Conservation (phyloP, 2,888 invertebrate genomes). For the Coelinius sp. region DNA sequence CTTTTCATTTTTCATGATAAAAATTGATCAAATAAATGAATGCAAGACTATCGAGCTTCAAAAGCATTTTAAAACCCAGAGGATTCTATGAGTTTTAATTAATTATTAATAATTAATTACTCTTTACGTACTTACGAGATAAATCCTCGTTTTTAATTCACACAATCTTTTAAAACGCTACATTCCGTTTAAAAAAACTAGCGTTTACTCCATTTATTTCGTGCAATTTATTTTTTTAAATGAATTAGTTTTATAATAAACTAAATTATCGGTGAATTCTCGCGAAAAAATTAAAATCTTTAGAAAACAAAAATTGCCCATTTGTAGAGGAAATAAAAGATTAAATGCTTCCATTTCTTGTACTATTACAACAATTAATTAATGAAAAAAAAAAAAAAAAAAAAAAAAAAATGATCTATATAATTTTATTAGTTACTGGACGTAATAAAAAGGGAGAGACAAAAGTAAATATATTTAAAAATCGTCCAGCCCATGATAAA, state of each 20-base stretch:
- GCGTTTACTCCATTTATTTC: background rate
- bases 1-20: slow-evolving; percentile 12
- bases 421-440: slow-evolving; percentile 62
- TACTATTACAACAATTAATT: slow-evolving; percentile 58
- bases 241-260: slow-evolving; percentile 18
- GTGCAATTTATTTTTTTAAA: slow-evolving; percentile 9
- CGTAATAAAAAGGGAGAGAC: slow-evolving; percentile 39
- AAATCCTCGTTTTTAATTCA: slow-evolving; percentile 23
- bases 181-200: slow-evolving; percentile 9
- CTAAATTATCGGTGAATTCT: slow-evolving; percentile 3
- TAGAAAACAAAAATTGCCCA: slow-evolving; percentile 29
- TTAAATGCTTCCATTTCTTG: slow-evolving; percentile 69
- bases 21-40: slow-evolving; percentile 27
- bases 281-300: slow-evolving; percentile 9
- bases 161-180: background rate
- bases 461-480: slow-evolving; percentile 46
- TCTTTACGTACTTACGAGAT: slow-evolving; percentile 42
- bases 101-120: slow-evolving; percentile 16
- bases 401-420: slow-evolving; percentile 55
- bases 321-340: slow-evolving; percentile 49
- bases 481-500: slow-evolving; percentile 33
- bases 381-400: slow-evolving; percentile 40
- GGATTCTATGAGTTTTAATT: slow-evolving; percentile 46
- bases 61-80: slow-evolving; percentile 15
- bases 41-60: slow-evolving; percentile 24